These are phyloP conservation scores for Laticauda colubrina DNA, from an alignment of 2,113 vertebrate genomes.

Conservation along the genomic window DNA sequence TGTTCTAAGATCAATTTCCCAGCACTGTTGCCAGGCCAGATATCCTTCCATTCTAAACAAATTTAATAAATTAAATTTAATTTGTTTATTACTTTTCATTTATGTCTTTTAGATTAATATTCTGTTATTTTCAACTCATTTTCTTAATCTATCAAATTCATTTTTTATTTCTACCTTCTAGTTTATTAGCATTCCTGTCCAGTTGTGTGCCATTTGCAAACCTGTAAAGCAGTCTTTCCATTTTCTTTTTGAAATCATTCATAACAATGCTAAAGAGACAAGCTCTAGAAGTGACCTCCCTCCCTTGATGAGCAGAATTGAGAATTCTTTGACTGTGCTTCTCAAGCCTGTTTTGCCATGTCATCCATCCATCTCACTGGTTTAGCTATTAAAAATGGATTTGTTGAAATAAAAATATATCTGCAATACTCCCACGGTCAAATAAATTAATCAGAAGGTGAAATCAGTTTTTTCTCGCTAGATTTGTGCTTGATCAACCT, in stretches of 20 bases:
- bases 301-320: not conserved
- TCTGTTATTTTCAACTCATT: not conserved
- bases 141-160: not conserved
- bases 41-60: not conserved
- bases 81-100: not conserved
- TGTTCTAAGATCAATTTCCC: not conserved
- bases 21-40: not conserved
- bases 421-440: not conserved
- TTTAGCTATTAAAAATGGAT: not conserved
- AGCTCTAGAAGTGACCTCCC: not conserved
- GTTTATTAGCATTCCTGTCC: not conserved
- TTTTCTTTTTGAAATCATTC: not conserved
- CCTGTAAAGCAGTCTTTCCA: not conserved
- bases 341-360: not conserved
- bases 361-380: not conserved
- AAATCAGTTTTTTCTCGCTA: not conserved
- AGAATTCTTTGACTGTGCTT: not conserved
- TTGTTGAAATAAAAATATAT: not conserved
- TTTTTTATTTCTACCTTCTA: not conserved
- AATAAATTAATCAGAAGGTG: not conserved
- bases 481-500: not conserved
- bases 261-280: not conserved
- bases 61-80: not conserved
- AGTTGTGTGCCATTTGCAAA: not conserved
- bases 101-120: not conserved